Base-by-base conservation (phyloP, 2,888 invertebrate species). In the Exocentrus adspersus region DNA sequence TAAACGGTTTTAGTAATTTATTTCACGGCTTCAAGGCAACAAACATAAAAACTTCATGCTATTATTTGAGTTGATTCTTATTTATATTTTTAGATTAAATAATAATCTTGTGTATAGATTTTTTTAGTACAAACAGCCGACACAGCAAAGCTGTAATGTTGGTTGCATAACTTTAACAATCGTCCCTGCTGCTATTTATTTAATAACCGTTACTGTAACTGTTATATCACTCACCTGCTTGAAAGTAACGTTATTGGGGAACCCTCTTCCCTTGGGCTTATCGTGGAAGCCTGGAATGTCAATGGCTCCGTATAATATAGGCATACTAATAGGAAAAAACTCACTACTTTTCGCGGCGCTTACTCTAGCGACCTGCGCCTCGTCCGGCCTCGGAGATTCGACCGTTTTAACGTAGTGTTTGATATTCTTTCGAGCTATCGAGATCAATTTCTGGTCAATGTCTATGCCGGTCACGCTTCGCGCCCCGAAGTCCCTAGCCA, bases 211-310 rank as follows among this genome's bases (percentile, higher is more conserved):
- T n/a, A n/a, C n/a, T n/a, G n/a, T n/a, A n/a, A n/a, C n/a, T n/a
- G n/a, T n/a, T n/a, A n/a, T n/a, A 24, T 7, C 50, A 78, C 81
- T 84, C 86, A 95, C 94, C 87, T 92, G 91, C 74, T 92, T 90
- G 81, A 97, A 97, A 65, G 89, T 90, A 57, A 97, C 92, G 83
- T 97, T 98, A 77, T 93, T 88, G 0, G 97, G 97, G 82, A 97
- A 97, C 30, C 86, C 86, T 66, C 87, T 87, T 69, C 84, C 82
- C 37, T 74, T 76, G 54, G 68, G 60, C 19, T 64, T 78, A 60
- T 81, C 79, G 64, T 77, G 78, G 76, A 80, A 82, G 77, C 88
- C 82, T 82, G 87, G 86, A 75, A 88, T 86, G 75, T 89, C 89
- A 66, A 93, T 87, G 10, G 92, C 90, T 48, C 97, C 97, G 81